Percentiles rank a stretch among this genome's conserved stretches.
phyloP scores from a whole-genome alignment of 1,140 invertebrate species.

The Platorchestia sp. region DNA sequence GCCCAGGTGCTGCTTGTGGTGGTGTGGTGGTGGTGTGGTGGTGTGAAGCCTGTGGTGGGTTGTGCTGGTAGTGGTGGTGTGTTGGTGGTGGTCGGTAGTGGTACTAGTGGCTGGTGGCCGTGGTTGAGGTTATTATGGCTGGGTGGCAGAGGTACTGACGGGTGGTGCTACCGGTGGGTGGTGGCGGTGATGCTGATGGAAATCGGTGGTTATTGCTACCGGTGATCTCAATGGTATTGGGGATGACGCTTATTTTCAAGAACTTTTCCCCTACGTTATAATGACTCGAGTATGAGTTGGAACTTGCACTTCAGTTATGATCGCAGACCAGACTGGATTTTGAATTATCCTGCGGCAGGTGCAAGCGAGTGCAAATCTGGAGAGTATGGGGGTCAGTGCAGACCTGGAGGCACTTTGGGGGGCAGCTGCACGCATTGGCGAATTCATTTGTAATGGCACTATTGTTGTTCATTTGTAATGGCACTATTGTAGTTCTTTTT shows the following conservation, averaged over 20 bases:
- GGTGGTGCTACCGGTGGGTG: not conserved
- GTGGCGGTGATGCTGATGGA: not conserved
- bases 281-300: not conserved
- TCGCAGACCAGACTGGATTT: not conserved
- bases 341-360: not conserved
- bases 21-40: not conserved
- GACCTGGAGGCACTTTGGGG: too few relatives aligned
- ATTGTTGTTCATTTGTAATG: too few relatives aligned
- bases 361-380: not conserved
- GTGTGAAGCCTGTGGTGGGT: too few relatives aligned
- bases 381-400: not conserved
- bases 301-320: not conserved
- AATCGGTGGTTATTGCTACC: not conserved
- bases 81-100: too few relatives aligned
- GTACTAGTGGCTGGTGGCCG: not conserved
- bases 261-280: not conserved
- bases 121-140: too few relatives aligned
- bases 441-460: too few relatives aligned
- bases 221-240: not conserved
- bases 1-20: not conserved
- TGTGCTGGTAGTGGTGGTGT: not conserved
- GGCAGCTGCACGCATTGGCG: too few relatives aligned
- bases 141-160: too few relatives aligned
- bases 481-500: too few relatives aligned
- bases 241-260: not conserved